These are phyloP conservation scores for Macrosiphum euphorbiae DNA, from an alignment of 2,888 invertebrate species.

Conservation along the genomic window DNA sequence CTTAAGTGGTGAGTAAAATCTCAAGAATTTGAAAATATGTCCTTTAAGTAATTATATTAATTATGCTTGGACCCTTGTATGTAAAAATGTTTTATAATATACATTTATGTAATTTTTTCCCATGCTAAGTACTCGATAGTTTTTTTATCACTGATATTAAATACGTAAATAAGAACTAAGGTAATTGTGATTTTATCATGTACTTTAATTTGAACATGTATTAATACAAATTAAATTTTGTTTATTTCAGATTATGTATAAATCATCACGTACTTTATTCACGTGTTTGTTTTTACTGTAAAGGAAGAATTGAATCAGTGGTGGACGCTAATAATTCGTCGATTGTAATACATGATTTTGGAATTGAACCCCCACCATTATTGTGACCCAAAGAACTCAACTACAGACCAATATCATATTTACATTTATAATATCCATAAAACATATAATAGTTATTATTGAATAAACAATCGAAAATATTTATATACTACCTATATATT, in stretches of 20 bases:
- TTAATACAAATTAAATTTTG: neutral
- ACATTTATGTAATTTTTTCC: neutral
- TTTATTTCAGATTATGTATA: constrained; percentile 49
- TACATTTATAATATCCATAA: neutral
- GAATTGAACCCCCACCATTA: neutral
- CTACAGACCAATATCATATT: neutral
- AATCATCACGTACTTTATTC: constrained; percentile 54
- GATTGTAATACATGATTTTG: constrained; percentile 19
- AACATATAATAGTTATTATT: neutral
- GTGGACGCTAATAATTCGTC: constrained; percentile 22
- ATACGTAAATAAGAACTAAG: neutral
- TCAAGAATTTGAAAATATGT: neutral
- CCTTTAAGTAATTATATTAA: neutral
- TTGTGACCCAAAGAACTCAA: neutral
- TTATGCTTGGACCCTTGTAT: neutral
- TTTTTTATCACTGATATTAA: neutral
- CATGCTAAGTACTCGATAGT: neutral
- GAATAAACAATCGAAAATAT: neutral
- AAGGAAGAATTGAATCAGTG: constrained; percentile 31
- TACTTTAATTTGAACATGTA: neutral
- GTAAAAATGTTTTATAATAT: neutral
- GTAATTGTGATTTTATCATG: neutral
- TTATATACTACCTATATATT: neutral
- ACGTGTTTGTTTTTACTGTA: constrained; percentile 50
- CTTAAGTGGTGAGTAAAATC: neutral